These are phyloP conservation scores for Podarcis cretensis DNA, from an alignment of 2,113 vertebrate genomes.

Conservation along the genomic window DNA sequence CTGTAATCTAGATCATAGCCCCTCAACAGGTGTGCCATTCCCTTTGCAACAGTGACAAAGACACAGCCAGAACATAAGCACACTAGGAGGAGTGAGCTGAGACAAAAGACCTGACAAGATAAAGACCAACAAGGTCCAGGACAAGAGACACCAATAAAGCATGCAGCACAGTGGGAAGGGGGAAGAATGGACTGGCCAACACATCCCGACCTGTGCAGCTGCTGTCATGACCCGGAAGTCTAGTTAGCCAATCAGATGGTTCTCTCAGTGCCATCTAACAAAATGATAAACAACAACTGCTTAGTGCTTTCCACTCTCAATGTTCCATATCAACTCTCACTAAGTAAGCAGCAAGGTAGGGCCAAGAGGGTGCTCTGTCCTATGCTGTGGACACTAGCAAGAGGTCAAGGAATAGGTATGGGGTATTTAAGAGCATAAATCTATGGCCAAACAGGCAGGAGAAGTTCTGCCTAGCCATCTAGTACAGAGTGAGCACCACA, in stretches of 20 bases:
- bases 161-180: slow-evolving; percentile 43
- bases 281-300: slow-evolving; percentile 61
- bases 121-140: slow-evolving; percentile 57
- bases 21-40: not conserved
- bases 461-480: not conserved
- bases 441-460: not conserved
- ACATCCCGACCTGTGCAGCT: slow-evolving; percentile 70
- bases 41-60: slow-evolving; percentile 4
- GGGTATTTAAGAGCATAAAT: not conserved
- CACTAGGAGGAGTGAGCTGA: slow-evolving; percentile 29
- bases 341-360: not conserved
- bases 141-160: slow-evolving; percentile 61
- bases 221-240: slow-evolving; percentile 62
- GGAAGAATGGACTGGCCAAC: slow-evolving; percentile 42
- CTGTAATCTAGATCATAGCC: not conserved
- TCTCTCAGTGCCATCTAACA: slow-evolving; percentile 74
- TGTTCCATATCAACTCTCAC: accelerated
- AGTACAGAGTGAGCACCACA: not conserved
- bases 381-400: not conserved
- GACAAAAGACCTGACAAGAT: slow-evolving; percentile 44
- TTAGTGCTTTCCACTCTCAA: not conserved
- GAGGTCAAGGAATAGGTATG: not conserved
- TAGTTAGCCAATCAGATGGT: slow-evolving; percentile 72
- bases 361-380: not conserved
- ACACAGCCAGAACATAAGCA: slow-evolving; percentile 29